phyloP scores from a whole-genome alignment of 2,113 vertebrate genomes.

The Quiscalus mexicanus region DNA sequence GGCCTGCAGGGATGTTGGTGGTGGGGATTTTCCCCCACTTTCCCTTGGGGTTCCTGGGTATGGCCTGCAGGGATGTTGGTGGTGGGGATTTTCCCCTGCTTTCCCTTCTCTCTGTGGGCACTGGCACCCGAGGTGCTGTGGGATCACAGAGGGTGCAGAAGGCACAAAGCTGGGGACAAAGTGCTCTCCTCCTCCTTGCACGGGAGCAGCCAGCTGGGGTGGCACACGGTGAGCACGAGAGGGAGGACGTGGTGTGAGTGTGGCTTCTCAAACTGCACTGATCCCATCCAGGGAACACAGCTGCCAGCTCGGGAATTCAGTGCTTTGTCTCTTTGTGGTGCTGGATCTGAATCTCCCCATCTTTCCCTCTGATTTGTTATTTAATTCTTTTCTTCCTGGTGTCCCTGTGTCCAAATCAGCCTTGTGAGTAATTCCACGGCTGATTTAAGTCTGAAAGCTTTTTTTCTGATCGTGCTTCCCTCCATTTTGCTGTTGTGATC shows the following conservation, averaged over 20 bases:
- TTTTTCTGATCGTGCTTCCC: neutral
- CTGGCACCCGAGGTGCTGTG: rapidly evolving
- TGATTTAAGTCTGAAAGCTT: neutral
- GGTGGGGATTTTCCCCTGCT: neutral
- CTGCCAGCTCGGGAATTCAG: neutral
- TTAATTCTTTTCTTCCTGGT: neutral
- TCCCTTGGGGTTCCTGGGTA: neutral
- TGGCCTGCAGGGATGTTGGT: too few relatives aligned
- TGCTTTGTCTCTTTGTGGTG: neutral
- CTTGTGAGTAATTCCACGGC: neutral
- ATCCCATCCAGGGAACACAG: neutral
- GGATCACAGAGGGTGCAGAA: neutral
- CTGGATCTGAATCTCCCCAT: neutral
- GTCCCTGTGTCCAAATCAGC: neutral
- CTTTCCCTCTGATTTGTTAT: neutral
- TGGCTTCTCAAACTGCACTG: neutral
- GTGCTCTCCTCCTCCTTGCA: rapidly evolving
- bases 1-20: too few relatives aligned
- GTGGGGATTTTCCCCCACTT: neutral
- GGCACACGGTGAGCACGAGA: neutral
- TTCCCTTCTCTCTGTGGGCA: neutral
- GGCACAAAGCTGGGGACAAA: neutral
- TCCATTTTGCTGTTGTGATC: conserved; percentile 24
- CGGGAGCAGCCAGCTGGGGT: neutral
- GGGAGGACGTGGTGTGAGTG: neutral